These are phyloP conservation scores for Helicoverpa assulta DNA, from an alignment of 2,888 invertebrate species.

Conservation along the genomic window DNA sequence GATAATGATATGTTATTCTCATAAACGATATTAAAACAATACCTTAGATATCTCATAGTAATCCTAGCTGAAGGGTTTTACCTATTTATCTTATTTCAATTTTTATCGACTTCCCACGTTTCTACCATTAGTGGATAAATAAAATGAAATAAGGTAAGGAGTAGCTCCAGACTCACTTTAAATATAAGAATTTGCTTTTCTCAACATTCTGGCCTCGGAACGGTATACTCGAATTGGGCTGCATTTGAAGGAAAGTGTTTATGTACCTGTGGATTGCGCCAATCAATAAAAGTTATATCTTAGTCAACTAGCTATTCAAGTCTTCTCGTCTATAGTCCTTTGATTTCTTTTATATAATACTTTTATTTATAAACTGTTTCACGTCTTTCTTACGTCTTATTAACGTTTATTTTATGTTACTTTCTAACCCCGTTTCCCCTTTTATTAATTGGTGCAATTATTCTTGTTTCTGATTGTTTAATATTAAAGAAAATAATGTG, in stretches of 20 bases:
- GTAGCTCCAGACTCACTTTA: constrained; percentile 73
- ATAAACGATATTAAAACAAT: constrained; percentile 78
- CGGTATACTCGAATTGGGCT: constrained; percentile 74
- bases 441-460: constrained; percentile 82
- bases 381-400: constrained; percentile 38
- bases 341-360: constrained; percentile 45
- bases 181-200: constrained; percentile 76
- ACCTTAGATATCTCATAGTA: constrained; percentile 78
- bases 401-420: constrained; percentile 38
- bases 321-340: constrained; percentile 28
- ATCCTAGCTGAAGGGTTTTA: constrained; percentile 72
- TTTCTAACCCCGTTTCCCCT: constrained; percentile 54
- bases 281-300: constrained; percentile 74
- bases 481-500: constrained; percentile 63
- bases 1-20: constrained; percentile 79
- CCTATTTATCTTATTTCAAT: constrained; percentile 75
- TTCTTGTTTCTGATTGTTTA: constrained; percentile 73
- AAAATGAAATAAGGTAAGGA: constrained; percentile 73
- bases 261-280: constrained; percentile 87
- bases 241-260: constrained; percentile 77
- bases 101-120: constrained; percentile 68
- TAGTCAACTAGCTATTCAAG: constrained; percentile 40
- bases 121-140: constrained; percentile 68
- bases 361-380: constrained; percentile 51
- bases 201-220: constrained; percentile 77